Conservation (phyloP, 1,140 invertebrate genomes). For the Platorchestia sp. region DNA sequence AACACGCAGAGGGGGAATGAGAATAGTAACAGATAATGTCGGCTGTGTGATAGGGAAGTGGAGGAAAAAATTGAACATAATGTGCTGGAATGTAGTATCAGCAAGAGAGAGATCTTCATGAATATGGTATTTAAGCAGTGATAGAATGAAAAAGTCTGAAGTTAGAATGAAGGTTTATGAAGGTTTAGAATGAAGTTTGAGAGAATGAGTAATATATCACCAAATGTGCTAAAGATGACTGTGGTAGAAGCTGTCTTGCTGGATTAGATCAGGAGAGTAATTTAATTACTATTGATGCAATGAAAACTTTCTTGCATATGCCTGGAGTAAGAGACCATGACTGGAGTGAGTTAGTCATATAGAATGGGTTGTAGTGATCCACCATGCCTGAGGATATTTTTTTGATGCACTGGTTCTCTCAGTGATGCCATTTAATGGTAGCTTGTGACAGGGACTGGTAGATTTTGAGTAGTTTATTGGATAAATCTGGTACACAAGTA, state of each 20-base stretch:
- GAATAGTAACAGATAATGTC: no score
- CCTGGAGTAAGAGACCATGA: not conserved
- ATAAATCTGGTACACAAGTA: not conserved
- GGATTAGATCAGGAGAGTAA: not conserved
- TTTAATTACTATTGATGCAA: not conserved
- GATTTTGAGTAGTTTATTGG: not conserved
- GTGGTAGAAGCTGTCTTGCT: not conserved
- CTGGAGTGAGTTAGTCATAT: not conserved
- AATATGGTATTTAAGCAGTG: not conserved
- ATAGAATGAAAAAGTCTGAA: not conserved
- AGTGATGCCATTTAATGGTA: not conserved
- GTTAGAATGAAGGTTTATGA: no score
- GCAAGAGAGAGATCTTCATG: not conserved
- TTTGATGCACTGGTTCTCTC: not conserved
- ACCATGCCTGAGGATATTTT: not conserved
- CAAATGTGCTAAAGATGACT: not conserved
- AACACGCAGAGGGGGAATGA: no score
- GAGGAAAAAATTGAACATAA: no score
- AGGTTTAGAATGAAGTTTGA: no score
- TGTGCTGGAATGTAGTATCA: no score
- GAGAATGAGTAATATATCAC: not conserved
- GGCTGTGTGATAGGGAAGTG: no score
- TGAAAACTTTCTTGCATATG: not conserved
- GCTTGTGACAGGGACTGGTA: not conserved
- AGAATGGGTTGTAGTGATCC: not conserved